Conservation (phyloP, 2,888 invertebrate genomes). For the Subacronicta megacephala region DNA sequence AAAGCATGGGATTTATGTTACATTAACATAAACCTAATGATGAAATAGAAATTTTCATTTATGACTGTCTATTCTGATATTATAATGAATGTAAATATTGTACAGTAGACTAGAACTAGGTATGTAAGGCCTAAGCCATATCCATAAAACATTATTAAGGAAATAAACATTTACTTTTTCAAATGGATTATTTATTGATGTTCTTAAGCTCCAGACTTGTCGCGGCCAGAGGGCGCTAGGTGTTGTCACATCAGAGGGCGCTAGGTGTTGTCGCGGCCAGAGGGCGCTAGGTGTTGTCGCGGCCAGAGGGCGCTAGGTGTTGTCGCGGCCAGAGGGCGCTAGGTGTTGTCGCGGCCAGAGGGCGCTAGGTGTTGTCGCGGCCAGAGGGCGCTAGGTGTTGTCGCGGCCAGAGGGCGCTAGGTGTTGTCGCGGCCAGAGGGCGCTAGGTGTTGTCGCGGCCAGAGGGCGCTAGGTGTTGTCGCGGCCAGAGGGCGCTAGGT, state of each 20-base stretch:
- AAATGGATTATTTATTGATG: slow-evolving; percentile 35
- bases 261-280: slow-evolving; percentile 54
- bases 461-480: too few species aligned
- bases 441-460: slow-evolving; percentile 53
- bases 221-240: too few species aligned
- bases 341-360: slow-evolving; percentile 59
- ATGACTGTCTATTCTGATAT: too few species aligned
- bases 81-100: slow-evolving; percentile 51
- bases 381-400: too few species aligned
- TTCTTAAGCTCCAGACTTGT: slow-evolving; percentile 18
- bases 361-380: slow-evolving; percentile 66
- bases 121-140: slow-evolving; percentile 3
- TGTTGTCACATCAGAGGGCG: neutral
- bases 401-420: neutral
- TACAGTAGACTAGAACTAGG: slow-evolving; percentile 15
- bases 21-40: too few species aligned
- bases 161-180: slow-evolving; percentile 51
- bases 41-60: too few species aligned
- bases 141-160: slow-evolving; percentile 26
- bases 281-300: slow-evolving; percentile 46
- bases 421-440: slow-evolving; percentile 53
- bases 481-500: slow-evolving; percentile 3
- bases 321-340: neutral
- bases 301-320: slow-evolving; percentile 28
- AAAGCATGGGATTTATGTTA: too few species aligned